These are phyloP conservation scores for Drosophila bifasciata DNA, from an alignment of 1,140 invertebrate genomes.

Conservation along the genomic window DNA sequence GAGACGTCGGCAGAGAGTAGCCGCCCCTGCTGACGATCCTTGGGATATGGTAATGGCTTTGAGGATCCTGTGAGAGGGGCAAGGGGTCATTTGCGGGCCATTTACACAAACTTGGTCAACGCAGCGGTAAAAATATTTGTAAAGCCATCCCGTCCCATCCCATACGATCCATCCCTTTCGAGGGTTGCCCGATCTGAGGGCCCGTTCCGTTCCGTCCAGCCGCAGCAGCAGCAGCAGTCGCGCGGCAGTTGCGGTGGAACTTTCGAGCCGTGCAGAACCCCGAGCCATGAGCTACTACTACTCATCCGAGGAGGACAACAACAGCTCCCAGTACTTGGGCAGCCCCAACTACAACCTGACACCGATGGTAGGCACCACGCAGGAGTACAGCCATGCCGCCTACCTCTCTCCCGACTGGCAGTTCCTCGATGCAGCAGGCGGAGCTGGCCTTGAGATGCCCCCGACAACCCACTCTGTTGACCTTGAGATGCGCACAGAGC, in stretches of 20 bases:
- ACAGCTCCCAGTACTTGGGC: slow-evolving; percentile 66
- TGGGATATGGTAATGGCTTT: slow-evolving; percentile 69
- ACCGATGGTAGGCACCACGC: slow-evolving; percentile 11
- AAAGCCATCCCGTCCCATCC: slow-evolving; percentile 27
- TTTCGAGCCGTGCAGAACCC: slow-evolving; percentile 51
- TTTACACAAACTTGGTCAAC: slow-evolving; percentile 73
- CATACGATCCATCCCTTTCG: slow-evolving; percentile 4
- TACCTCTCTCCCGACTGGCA: slow-evolving; percentile 64
- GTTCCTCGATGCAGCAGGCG: slow-evolving; percentile 39
- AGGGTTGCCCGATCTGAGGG: slow-evolving; percentile 27
- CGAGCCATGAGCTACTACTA: slow-evolving; percentile 67
- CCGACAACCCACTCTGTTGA: not conserved
- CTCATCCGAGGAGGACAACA: slow-evolving; percentile 72
- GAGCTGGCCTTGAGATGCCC: slow-evolving; percentile 6
- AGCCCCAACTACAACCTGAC: slow-evolving; percentile 68
- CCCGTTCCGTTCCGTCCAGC: not conserved
- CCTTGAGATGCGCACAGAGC: not conserved
- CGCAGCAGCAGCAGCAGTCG: not conserved
- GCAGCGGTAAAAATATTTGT: slow-evolving; percentile 74
- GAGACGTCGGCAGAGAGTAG: slow-evolving; percentile 11
- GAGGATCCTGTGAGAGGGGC: slow-evolving; percentile 57
- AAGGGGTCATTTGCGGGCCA: slow-evolving; percentile 72
- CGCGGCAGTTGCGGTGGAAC: slow-evolving; percentile 58
- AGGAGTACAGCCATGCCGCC: slow-evolving; percentile 38
- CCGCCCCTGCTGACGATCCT: slow-evolving; percentile 63